Evolutionary conservation across 2,113 vertebrate species (phyloP).

Genomic region (Otocyon megalotis): DNA sequence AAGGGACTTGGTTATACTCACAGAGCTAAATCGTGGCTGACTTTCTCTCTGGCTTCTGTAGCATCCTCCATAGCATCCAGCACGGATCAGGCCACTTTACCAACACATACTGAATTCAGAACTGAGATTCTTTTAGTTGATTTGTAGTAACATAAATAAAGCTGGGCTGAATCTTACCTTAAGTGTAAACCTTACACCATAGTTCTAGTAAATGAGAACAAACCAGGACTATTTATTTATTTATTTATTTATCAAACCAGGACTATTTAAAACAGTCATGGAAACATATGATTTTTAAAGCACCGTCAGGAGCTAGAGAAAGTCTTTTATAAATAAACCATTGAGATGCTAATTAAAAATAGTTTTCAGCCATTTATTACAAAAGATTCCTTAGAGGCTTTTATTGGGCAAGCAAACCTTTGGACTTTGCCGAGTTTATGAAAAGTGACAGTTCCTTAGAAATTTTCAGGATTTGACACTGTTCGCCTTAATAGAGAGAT

Average conservation of each 20-base stretch:
- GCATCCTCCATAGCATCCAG: neutral
- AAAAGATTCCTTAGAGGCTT: neutral
- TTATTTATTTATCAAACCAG: no score
- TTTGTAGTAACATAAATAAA: neutral
- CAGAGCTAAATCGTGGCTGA: neutral
- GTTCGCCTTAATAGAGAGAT: neutral
- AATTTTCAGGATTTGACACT: constrained; percentile 1
- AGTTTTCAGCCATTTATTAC: neutral
- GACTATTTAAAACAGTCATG: neutral
- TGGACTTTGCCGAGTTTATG: neutral
- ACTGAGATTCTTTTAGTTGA: neutral
- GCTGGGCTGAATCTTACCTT: neutral
- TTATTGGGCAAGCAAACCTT: neutral
- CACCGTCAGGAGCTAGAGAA: neutral
- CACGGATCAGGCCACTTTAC: neutral
- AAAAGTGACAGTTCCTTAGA: constrained; percentile 38
- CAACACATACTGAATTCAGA: neutral
- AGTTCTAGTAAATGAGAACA: neutral
- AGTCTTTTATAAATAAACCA: neutral
- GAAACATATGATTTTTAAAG: constrained; percentile 40
- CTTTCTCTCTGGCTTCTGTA: constrained; percentile 6
- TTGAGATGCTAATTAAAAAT: constrained; percentile 24
- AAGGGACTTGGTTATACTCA: neutral
- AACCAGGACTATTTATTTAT: neutral
- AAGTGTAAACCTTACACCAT: neutral